Conservation (phyloP, 1,140 invertebrate species). For the Pararge aegeria region DNA sequence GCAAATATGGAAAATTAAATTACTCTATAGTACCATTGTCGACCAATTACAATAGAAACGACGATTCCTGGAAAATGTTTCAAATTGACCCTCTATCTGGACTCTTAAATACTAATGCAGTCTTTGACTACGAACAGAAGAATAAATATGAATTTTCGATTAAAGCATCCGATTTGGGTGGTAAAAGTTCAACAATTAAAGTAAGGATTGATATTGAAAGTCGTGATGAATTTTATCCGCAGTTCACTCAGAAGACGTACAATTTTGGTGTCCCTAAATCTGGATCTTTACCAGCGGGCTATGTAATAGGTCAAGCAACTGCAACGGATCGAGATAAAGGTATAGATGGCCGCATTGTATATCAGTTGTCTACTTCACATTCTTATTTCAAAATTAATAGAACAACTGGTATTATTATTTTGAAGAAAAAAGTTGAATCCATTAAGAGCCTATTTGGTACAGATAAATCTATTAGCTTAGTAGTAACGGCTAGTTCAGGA, state of each 20-base stretch:
- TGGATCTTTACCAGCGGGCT: constrained; percentile 84
- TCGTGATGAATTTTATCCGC: constrained; percentile 95
- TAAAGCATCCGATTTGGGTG: constrained; percentile 91
- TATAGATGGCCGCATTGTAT: constrained; percentile 94
- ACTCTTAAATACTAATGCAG: constrained; percentile 86
- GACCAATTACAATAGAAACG: constrained; percentile 83
- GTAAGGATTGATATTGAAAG: constrained; percentile 94
- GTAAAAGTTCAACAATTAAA: constrained; percentile 86
- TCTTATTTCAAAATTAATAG: constrained; percentile 95
- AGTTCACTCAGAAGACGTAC: constrained; percentile 93
- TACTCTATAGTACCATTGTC: constrained; percentile 88
- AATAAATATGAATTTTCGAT: constrained; percentile 92
- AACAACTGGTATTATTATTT: constrained; percentile 91
- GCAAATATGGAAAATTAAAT: constrained; percentile 90
- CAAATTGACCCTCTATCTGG: constrained; percentile 88
- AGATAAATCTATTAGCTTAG: constrained; percentile 87
- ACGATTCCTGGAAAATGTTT: constrained; percentile 91
- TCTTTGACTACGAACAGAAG: constrained; percentile 93
- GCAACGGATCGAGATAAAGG: constrained; percentile 95
- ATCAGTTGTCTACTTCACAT: constrained; percentile 90
- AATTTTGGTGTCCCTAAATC: constrained; percentile 87
- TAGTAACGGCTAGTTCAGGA: constrained; percentile 93
- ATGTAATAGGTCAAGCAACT: constrained; percentile 91
- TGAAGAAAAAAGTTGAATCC: constrained; percentile 88
- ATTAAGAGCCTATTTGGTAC: constrained; percentile 80